phyloP scores from a whole-genome alignment of 2,888 invertebrate species.

The Quadriops clusia region DNA sequence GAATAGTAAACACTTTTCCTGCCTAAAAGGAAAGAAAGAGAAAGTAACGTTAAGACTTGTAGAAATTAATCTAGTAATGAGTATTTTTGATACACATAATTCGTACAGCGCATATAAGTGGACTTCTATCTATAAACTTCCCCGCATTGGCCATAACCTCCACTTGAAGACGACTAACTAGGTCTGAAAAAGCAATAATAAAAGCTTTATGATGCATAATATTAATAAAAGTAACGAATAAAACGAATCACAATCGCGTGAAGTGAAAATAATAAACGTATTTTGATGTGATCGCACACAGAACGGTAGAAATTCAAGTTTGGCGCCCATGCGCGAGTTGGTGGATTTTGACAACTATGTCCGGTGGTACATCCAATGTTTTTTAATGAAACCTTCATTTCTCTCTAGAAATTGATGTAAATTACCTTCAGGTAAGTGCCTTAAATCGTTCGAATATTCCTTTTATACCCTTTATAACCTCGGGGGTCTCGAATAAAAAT shows the following conservation, averaged over 20 bases:
- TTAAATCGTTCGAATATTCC: conserved; percentile 1
- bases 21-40: conserved; percentile 21
- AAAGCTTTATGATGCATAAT: no score
- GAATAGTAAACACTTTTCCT: conserved; percentile 23
- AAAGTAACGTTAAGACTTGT: not conserved
- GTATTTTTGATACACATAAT: conserved; percentile 3
- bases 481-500: no score
- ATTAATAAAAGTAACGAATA: no score
- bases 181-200: no score
- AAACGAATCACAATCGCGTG: no score
- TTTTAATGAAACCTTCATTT: conserved; percentile 13
- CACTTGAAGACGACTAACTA: no score
- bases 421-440: conserved; percentile 15
- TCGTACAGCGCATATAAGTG: conserved; percentile 20
- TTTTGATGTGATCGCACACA: no score
- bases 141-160: conserved; percentile 29
- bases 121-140: conserved; percentile 27
- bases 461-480: not conserved
- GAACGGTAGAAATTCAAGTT: no score
- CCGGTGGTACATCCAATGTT: conserved; percentile 18
- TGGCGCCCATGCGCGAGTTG: conserved; percentile 14
- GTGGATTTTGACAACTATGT: conserved; percentile 16
- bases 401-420: conserved; percentile 18
- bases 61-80: not conserved
- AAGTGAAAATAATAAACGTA: no score